A percentile compares a stretch with the other conserved stretches of the same genome.
Evolutionary conservation across 2,888 invertebrate species (phyloP).

Genomic region (Parnassius orleans): DNA sequence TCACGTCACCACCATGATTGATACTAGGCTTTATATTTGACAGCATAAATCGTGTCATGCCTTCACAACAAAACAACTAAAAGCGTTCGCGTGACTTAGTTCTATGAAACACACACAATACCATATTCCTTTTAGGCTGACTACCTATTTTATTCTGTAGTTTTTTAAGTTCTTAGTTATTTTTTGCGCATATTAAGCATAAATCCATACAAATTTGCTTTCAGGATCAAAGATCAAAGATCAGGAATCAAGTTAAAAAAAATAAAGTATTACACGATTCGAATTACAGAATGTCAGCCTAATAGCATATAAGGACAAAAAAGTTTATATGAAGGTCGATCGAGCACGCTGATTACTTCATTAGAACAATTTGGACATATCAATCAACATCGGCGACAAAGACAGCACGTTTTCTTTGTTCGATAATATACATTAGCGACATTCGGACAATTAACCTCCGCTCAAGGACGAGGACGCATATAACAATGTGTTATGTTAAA

Average conservation of each 20-base stretch:
- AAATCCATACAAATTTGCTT: too few species aligned
- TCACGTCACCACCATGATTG: too few species aligned
- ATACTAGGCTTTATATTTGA: conserved; percentile 12
- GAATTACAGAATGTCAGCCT: not conserved
- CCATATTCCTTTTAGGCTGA: conserved; percentile 18
- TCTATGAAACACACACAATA: conserved; percentile 20
- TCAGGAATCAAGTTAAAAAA: too few species aligned
- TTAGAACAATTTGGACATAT: conserved; percentile 33
- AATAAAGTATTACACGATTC: too few species aligned
- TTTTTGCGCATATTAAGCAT: too few species aligned
- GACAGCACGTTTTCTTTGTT: conserved; percentile 5
- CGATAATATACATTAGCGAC: conserved; percentile 9
- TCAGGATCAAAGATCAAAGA: too few species aligned
- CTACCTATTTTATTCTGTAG: conserved; percentile 5
- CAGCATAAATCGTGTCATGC: conserved; percentile 21
- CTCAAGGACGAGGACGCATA: not conserved
- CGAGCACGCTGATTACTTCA: conserved; percentile 31
- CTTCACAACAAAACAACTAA: conserved; percentile 25
- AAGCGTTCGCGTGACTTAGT: conserved; percentile 24
- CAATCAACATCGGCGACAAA: conserved; percentile 33
- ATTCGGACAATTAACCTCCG: conserved; percentile 16
- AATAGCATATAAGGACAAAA: conserved; percentile 2
- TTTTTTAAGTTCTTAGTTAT: too few species aligned
- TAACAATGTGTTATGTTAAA: too few species aligned
- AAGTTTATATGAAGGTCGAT: conserved; percentile 10